Evolutionary conservation across 2,888 invertebrate species (phyloP), one percentile per base, ranked within the genome.

Genomic region (Pseudococcus jackbeardsleyi): DNA sequence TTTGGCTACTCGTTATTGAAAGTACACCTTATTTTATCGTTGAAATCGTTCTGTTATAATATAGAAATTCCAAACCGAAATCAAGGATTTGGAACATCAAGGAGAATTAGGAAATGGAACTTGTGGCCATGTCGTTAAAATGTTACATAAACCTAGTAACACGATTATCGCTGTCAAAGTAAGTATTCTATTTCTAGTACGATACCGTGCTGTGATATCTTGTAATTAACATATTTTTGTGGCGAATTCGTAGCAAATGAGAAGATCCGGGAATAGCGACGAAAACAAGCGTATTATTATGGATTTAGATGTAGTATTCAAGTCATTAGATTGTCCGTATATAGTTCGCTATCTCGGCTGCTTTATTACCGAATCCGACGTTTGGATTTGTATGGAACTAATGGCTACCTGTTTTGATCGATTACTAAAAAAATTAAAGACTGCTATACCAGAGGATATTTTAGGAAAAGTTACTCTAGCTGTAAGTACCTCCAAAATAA

Each of bases 331-430:
- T 92, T 99, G 99, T 92, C 96, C 96, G 59, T 98, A 96, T 92
- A 99, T 99, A 90, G 99, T 99, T 90, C 95, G 97, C 91, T 99
- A 99, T 92, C 94, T 98, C 91, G 99, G 99, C 72, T 99, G 98
- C 93, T 99, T 99, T 92, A 98, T 99, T 88, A 98, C 97, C 0
- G 97, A 97, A 91, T 96, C 97, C 0, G 98, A 99, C 92, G 99
- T 99, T 0, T 99, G 99, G 98, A 99, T 99, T 91, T 99, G 99
- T 92, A 99, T 99, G 99, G 99, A 99, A 93, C 93, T 99, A 90
- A 99, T 99, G 99, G 96, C 98, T 17, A 98, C 98, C 26, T 99
- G 99, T 92, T 96, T 99, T 91, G 99, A 99, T 92, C 99, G 99
- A 93, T 93, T 99, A 91, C 93, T 99, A 89, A 98, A 97, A 92